Percentiles rank a stretch among this genome's conserved stretches.
Conservation (phyloP, 2,888 invertebrate species). For the Eilema sororculum region DNA sequence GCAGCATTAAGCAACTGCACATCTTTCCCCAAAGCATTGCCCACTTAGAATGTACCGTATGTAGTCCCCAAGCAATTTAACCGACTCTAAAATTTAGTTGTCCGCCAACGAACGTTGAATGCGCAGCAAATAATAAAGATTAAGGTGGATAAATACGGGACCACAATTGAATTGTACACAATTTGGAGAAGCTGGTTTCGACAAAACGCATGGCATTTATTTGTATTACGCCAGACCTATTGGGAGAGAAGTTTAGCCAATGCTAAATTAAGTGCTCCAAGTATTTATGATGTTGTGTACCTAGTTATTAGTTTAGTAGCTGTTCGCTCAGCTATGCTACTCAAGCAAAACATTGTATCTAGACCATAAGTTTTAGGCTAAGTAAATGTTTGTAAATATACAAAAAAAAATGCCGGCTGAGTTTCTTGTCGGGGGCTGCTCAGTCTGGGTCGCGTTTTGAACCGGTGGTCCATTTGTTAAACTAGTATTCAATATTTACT, state of each 20-base stretch:
- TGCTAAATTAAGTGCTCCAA: neutral
- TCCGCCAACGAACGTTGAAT: constrained; percentile 33
- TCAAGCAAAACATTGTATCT: no score
- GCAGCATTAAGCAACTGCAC: constrained; percentile 25
- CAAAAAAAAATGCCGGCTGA: no score
- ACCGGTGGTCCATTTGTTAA: no score
- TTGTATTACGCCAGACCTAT: neutral
- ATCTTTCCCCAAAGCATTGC: constrained; percentile 33
- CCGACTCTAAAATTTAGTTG: constrained; percentile 49
- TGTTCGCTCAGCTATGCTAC: no score
- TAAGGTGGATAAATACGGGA: constrained; percentile 27
- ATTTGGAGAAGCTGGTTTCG: neutral
- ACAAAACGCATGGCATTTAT: neutral
- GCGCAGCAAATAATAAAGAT: constrained; percentile 26
- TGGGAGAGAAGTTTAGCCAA: neutral
- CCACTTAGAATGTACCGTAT: constrained; percentile 32
- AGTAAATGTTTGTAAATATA: no score
- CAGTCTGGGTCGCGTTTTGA: no score
- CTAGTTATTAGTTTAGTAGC: no score
- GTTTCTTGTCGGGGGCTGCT: no score
- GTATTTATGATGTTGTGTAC: no score
- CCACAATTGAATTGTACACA: constrained; percentile 11
- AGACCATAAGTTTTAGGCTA: no score
- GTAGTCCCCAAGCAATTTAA: constrained; percentile 51
- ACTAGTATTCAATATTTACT: no score